Base-by-base conservation (phyloP, 2,888 invertebrate genomes). In the Stegana nigrithorax region DNA sequence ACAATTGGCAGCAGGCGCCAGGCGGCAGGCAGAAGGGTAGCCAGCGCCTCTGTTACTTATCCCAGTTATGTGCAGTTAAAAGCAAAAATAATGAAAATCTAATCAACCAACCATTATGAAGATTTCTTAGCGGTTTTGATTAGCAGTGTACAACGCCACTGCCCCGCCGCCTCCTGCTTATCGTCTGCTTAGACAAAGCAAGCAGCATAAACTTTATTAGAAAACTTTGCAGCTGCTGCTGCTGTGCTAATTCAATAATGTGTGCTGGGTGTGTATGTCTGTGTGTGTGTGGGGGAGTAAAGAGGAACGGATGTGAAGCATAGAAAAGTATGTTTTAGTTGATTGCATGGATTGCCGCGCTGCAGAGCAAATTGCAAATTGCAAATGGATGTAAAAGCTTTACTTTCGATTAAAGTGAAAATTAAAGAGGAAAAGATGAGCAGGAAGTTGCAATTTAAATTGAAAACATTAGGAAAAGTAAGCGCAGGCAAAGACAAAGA, bases 381-480 rank as follows among this genome's bases (percentile, higher is more conserved):
- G 62, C 64, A 69, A 70, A 68, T 75, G 75, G 77, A 75, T 77
- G 78, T 75, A 77, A 77, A 77, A 71, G 73, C 73, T 75, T 73
- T 76, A 65, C 71, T 75, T 63, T 65, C 67, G 73, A 77, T 75
- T 73, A 77, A 75, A 73, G 67, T 73, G 75, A 73, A 77, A 75
- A 67, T 53, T 50, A 64, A 64, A 60, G 58, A 45, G 45, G 59
- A 62, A 51, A 42, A 42, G 42, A 12, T 42, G n/a, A 42, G 42
- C 8, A n/a, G 12, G n/a, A 12, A 39, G 39, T 4, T 42, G 17
- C 6, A n/a, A n/a, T 6, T 42, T 17, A 42, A 6, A 42, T n/a
- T 42, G 14, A 17, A 14, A 12, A 6, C 42, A 42, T 6, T 42
- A 14, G 42, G 6, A 32, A 32, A 2, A 32, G 2, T n/a, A 32